Evolutionary conservation across 2,888 invertebrate genomes (phyloP).

Genomic region (Gymnocheta viridis): DNA sequence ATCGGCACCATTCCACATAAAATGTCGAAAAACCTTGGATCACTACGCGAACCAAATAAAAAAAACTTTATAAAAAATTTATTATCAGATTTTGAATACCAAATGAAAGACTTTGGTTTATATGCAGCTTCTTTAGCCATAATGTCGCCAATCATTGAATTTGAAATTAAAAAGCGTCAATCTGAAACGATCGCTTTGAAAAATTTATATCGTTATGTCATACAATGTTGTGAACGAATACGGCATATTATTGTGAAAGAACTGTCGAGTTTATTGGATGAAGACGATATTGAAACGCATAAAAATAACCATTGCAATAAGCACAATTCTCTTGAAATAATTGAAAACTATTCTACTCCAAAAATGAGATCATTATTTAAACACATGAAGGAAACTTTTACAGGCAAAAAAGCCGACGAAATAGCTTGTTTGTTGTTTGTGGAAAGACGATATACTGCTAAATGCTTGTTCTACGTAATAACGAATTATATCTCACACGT

Average conservation of each 20-base stretch:
- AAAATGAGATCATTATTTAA: conserved; percentile 86
- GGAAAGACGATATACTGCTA: conserved; percentile 86
- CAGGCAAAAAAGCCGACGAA: conserved; percentile 76
- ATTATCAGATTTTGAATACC: conserved; percentile 82
- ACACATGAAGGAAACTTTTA: conserved; percentile 85
- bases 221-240: conserved; percentile 80
- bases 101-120: conserved; percentile 83
- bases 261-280: conserved; percentile 79
- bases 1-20: conserved; percentile 74
- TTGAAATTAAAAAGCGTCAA: conserved; percentile 85
- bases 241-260: conserved; percentile 83
- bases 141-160: conserved; percentile 84
- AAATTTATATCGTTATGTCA: conserved; percentile 74
- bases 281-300: conserved; percentile 77
- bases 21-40: conserved; percentile 72
- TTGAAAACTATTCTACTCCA: conserved; percentile 85
- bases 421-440: conserved; percentile 80
- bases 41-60: conserved; percentile 78
- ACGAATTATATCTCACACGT: conserved; percentile 83
- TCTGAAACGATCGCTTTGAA: conserved; percentile 82
- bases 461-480: conserved; percentile 87
- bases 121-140: conserved; percentile 86
- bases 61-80: conserved; percentile 83
- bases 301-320: conserved; percentile 50
- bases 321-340: conserved; percentile 74